Percentiles rank a stretch among this genome's conserved stretches.
Conservation (phyloP, 2,113 vertebrate genomes). For the Mormoops blainvillei region DNA sequence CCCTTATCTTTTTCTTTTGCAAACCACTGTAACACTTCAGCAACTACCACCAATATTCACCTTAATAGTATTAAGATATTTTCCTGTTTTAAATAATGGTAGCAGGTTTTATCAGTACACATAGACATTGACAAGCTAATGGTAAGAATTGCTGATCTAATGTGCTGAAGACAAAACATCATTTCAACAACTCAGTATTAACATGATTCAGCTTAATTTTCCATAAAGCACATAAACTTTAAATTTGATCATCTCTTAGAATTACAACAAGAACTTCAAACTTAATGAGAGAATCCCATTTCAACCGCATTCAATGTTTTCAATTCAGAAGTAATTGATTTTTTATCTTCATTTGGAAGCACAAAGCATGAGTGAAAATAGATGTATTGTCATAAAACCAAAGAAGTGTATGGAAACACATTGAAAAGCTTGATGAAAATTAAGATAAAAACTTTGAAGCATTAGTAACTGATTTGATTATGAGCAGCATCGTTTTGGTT, state of each 20-base stretch:
- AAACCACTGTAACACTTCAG: not conserved
- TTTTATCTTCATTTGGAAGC: conserved; percentile 28
- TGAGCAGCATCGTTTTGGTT: not conserved
- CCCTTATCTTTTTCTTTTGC: not conserved
- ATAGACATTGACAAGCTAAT: not conserved
- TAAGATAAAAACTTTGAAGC: not conserved
- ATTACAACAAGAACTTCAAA: not conserved
- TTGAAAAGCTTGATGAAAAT: not conserved
- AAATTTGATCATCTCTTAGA: not conserved
- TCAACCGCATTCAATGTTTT: not conserved
- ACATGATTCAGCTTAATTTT: not conserved
- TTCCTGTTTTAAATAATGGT: not conserved
- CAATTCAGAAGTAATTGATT: conserved; percentile 35
- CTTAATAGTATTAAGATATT: not conserved
- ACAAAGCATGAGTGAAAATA: conserved; percentile 19
- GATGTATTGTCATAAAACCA: not conserved
- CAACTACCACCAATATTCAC: not conserved
- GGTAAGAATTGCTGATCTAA: not conserved
- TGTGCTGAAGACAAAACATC: not conserved
- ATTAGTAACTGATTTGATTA: not conserved
- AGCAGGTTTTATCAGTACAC: not conserved
- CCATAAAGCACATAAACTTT: not conserved
- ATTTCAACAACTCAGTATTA: not conserved
- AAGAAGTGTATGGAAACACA: not conserved
- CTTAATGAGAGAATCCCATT: not conserved